Base-by-base conservation (phyloP, 2,797 vertebrate species). In the Diplodus sargus region DNA sequence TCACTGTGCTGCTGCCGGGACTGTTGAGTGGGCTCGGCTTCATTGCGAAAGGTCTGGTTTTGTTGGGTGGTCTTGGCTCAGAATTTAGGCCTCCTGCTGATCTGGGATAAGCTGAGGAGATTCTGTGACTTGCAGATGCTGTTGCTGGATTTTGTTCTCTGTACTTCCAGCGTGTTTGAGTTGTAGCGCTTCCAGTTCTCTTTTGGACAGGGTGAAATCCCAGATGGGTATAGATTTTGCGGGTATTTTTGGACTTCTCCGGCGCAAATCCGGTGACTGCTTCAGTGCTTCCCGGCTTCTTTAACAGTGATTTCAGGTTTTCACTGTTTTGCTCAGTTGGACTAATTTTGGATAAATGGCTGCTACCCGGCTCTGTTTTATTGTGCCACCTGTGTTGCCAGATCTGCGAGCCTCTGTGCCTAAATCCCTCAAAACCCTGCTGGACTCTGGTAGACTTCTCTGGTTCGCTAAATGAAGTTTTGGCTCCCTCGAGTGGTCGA, bases 401-500 rank as follows among this genome's bases (percentile, higher is more conserved):
- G 75, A 56, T 65, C 5, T 75, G 78, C 9, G 42, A 65, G 47
- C 48, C 45, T 30, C 8, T 20, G 1, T 34, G 28, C 22, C 71
- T 69, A 22, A 82, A 77, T 54, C 54, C 25, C 22, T 64, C 43
- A 0, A 80, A 73, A n/a, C n/a, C 68, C 18, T 42, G 63, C 18
- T 78, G 30, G 12, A 43, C 20, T 22, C 0, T 4, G 6, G 15
- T 48, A 30, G 74, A 43, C 34, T 58, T 14, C 0, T 72, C 68
- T 22, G 18, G 11, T 28, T 53, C 49, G 45, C 11, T 16, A 51
- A 49, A 12, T 87, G 5, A 74, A 70, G 68, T 8, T 78, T 69
- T 85, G 82, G 81, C 81, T 83, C 85, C 85, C 84, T 90, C 88
- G 4, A 59, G 77, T 79, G 90, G 74, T 64, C 0, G 76, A 76